phyloP scores from a whole-genome alignment of 2,113 vertebrate species.

The Labeo catla region DNA sequence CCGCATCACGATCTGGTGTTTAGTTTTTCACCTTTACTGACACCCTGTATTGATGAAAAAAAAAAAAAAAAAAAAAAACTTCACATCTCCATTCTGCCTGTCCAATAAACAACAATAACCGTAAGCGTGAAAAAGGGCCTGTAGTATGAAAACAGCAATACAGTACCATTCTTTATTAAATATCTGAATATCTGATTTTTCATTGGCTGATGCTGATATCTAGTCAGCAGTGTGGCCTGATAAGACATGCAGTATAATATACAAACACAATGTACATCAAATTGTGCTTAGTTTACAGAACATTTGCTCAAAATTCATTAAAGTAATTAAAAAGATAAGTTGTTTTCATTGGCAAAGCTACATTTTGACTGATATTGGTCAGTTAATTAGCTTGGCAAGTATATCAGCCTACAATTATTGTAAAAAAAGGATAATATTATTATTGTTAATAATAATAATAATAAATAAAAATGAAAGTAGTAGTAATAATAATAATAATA shows the following conservation, averaged over 20 bases:
- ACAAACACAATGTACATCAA: neutral
- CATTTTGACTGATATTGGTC: neutral
- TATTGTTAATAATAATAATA: too few species aligned
- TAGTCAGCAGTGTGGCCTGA: neutral
- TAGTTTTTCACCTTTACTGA: neutral
- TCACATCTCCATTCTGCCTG: slow-evolving; percentile 15
- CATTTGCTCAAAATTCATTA: neutral
- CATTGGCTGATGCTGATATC: neutral
- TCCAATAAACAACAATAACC: neutral
- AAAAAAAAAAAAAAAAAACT: slow-evolving; percentile 22
- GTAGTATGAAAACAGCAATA: neutral
- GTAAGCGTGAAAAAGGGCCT: neutral
- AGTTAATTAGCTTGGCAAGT: neutral
- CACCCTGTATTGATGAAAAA: neutral
- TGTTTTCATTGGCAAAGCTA: too few species aligned
- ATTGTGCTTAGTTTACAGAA: neutral
- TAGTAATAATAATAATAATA: too few species aligned
- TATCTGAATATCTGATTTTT: neutral
- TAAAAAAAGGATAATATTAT: neutral
- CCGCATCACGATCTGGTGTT: slow-evolving; percentile 30
- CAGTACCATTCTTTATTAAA: neutral
- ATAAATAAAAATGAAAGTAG: too few species aligned
- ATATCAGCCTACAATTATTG: neutral
- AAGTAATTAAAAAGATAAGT: neutral
- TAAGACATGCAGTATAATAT: neutral